These are phyloP conservation scores for Entomyzon cyanotis DNA, from an alignment of 2,113 vertebrate species.

Conservation along the genomic window DNA sequence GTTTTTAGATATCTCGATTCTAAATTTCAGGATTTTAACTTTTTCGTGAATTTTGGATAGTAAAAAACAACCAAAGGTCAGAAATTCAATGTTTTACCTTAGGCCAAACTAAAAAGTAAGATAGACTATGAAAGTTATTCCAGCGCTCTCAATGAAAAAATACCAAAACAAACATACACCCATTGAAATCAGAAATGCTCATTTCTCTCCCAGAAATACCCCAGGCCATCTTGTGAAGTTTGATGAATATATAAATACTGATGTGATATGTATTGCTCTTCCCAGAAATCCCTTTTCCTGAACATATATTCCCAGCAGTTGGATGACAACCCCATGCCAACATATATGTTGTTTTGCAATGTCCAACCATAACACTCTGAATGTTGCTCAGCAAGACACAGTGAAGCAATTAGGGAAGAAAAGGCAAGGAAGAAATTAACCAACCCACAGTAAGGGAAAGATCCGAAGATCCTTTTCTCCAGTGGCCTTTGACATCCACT, in stretches of 20 bases:
- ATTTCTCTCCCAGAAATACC: not conserved
- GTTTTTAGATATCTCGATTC: not conserved
- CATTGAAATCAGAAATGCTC: not conserved
- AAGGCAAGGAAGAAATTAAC: not conserved
- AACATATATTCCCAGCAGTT: not conserved
- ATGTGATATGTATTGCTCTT: not conserved
- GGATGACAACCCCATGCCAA: not conserved
- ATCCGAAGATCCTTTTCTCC: not conserved
- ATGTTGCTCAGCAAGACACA: not conserved
- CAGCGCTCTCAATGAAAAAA: not conserved
- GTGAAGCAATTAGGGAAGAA: not conserved
- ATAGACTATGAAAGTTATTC: not conserved
- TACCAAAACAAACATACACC: not conserved
- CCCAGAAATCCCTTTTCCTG: not conserved
- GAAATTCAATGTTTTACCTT: not conserved
- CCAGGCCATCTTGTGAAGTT: not conserved
- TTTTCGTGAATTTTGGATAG: not conserved
- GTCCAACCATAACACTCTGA: not conserved
- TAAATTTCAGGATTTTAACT: not conserved
- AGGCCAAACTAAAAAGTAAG: not conserved
- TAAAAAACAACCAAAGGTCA: not conserved
- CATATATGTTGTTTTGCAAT: not conserved
- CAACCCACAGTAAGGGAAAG: not conserved
- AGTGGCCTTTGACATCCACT: not conserved
- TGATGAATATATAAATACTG: not conserved